phyloP scores from a whole-genome alignment of 1,140 invertebrate species.

The Formica selysi region DNA sequence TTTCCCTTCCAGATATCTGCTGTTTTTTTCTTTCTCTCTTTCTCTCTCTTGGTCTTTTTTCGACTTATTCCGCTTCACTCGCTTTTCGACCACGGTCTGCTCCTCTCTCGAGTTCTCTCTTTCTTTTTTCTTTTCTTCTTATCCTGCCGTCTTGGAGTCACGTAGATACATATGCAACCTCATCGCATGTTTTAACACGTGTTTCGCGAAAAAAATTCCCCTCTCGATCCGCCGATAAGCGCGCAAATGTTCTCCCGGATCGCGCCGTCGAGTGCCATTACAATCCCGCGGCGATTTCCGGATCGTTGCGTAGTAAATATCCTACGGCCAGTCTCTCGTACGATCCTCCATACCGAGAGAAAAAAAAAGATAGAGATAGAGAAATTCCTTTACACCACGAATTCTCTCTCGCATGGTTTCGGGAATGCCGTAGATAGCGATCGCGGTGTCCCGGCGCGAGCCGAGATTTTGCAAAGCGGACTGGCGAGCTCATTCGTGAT shows the following conservation, averaged over 20 bases:
- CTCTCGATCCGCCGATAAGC: slow-evolving; percentile 70
- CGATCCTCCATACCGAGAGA: slow-evolving; percentile 29
- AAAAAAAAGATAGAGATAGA: neutral
- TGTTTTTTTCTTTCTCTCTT: neutral
- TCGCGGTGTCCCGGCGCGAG: slow-evolving; percentile 48
- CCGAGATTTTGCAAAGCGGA: slow-evolving; percentile 11
- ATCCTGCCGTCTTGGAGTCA: neutral
- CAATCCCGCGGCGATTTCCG: slow-evolving; percentile 70
- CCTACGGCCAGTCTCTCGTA: slow-evolving; percentile 48
- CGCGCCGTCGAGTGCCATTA: slow-evolving; percentile 66
- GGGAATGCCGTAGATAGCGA: slow-evolving; percentile 73
- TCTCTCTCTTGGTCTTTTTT: neutral
- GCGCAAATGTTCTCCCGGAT: slow-evolving; percentile 56
- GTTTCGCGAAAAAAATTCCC: slow-evolving; percentile 75
- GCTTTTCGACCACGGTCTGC: neutral
- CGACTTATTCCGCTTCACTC: neutral
- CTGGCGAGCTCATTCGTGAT: slow-evolving; percentile 5
- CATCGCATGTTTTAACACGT: slow-evolving; percentile 76
- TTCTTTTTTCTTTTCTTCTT: neutral
- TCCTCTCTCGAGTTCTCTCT: neutral
- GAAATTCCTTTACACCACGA: slow-evolving; percentile 68
- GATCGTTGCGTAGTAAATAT: slow-evolving; percentile 72
- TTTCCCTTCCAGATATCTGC: neutral
- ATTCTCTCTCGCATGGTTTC: slow-evolving; percentile 60
- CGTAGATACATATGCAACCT: slow-evolving; percentile 54